Conservation (phyloP, 2,797 vertebrate species). For the Epinephelus coioides region DNA sequence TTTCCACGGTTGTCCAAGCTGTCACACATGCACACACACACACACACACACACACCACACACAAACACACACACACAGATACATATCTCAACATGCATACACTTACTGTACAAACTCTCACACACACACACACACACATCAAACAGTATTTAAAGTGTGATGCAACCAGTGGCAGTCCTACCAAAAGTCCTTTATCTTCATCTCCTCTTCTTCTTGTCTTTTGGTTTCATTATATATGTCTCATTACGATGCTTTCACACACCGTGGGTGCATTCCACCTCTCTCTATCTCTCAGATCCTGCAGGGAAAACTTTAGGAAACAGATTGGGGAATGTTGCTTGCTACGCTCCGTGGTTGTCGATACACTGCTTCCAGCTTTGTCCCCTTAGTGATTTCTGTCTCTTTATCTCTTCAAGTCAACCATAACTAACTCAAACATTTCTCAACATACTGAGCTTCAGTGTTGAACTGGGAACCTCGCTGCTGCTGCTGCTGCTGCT, state of each 20-base stretch:
- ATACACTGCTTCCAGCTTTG: slow-evolving; percentile 30
- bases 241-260: slow-evolving; percentile 43
- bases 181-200: slow-evolving; percentile 36
- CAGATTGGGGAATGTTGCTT: slow-evolving; percentile 46
- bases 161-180: slow-evolving; percentile 50
- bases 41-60: slow-evolving; percentile 21
- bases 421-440: slow-evolving; percentile 42
- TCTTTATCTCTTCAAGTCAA: slow-evolving; percentile 54
- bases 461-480: slow-evolving; percentile 33
- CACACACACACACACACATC: slow-evolving; percentile 35
- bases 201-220: slow-evolving; percentile 38
- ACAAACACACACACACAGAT: slow-evolving; percentile 12
- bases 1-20: slow-evolving; percentile 63
- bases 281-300: slow-evolving; percentile 50
- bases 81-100: slow-evolving; percentile 11
- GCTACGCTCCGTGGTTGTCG: slow-evolving; percentile 33
- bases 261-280: slow-evolving; percentile 46
- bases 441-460: slow-evolving; percentile 40
- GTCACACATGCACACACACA: slow-evolving; percentile 22
- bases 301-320: slow-evolving; percentile 56
- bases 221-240: slow-evolving; percentile 28
- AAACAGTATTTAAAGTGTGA: slow-evolving; percentile 75
- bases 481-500: slow-evolving; percentile 34
- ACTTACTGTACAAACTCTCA: slow-evolving; percentile 35
- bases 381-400: slow-evolving; percentile 41